Evolutionary conservation across 2,888 invertebrate genomes (phyloP), one percentile per base, ranked within the genome.

Genomic region (Vanessa cardui): DNA sequence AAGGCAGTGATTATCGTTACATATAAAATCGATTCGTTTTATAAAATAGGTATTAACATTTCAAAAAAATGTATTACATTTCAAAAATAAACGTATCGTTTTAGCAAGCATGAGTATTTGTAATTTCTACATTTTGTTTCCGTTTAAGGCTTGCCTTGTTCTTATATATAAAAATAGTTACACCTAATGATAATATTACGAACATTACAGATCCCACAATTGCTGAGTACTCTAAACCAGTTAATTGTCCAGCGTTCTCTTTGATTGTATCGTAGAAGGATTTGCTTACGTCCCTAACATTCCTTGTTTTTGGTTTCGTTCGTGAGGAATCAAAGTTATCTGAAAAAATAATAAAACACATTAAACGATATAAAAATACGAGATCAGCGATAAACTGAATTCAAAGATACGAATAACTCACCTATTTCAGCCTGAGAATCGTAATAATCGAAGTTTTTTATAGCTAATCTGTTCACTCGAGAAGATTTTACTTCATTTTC

Each of bases 281-380:
- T 50, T 76, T 75, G 72, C 83, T 84, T 0, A 89, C 72, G 63
- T 90, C 90, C 81, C 92, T 83, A 1, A 71, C 79, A 31, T 83
- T 84, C 73, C 92, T 86, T n/a, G 85, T 80, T 58, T 84, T 83
- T 1, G 91, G 87, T 64, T 85, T 79, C 1, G 88, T 89, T 68
- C 86, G 81, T 12, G 85, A 77, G 58, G 84, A 90, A 67, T 91
- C 89, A 68, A 90, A 88, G 64, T 83, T 82, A 78, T 88, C 93
- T 93, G 86, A 58, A 86, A 89, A 26, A 26, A 5, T n/a, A n/a
- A 66, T 67, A 16, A 21, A 20, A 7, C 15, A 12, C 1, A 26
- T 21, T 58, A 18, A 47, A n/a, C 15, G 0, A 39, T 39, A 12
- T 12, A 12, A 4, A 39, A 0, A 39, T 9, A 12, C 12, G 4